Evolutionary conservation across 64 coral and sea anemone species (phyloP), one percentile per base, ranked within the genome.

Genomic region (Pachyseris speciosa): DNA sequence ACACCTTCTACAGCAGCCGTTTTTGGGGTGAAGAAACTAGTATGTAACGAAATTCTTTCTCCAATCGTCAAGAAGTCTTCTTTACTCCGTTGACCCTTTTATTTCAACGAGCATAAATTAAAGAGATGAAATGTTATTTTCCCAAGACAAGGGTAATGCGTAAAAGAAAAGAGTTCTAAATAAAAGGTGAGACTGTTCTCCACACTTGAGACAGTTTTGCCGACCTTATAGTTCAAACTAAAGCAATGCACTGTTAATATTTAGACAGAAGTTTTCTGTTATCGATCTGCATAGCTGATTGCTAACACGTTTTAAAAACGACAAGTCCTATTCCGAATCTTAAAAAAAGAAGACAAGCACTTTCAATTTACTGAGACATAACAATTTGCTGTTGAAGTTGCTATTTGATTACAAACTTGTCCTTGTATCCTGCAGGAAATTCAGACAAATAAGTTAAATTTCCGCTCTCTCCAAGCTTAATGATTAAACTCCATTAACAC

Each of bases 71-170:
- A 57, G 19, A 57, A 57, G 15, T 20, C 16, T 3, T 57, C 13
- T 57, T 57, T 13, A 13, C 17, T 67, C 33, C 64, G 9, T 74
- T 44, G 7, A 1, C 13, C 70, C 36, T 74, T 74, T 74, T 43
- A 43, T 25, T 25, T n/a, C n/a, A n/a, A n/a, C n/a, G n/a, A n/a
- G 20, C 19, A 24, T 39, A 5, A 24, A 74, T 33, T 22, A 20
- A 58, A 80, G 20, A 55, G 19, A 1, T 60, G 49, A 80, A 29
- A 80, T 80, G 75, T 33, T 33, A 57, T 79, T 79, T 79, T 79
- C 75, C 75, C 75, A 60, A 58, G 75, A 58, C 59, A 80, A 77
- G 3, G 13, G 44, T 37, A 10, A 58, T 22, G 33, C 1, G 37
- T 20, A 36, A n/a, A 37, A 71, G 34, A 71, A 39, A 71, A 71